These are phyloP conservation scores for Microctenopoma lineatum DNA, from an alignment of 2,797 vertebrate species.

Conservation along the genomic window DNA sequence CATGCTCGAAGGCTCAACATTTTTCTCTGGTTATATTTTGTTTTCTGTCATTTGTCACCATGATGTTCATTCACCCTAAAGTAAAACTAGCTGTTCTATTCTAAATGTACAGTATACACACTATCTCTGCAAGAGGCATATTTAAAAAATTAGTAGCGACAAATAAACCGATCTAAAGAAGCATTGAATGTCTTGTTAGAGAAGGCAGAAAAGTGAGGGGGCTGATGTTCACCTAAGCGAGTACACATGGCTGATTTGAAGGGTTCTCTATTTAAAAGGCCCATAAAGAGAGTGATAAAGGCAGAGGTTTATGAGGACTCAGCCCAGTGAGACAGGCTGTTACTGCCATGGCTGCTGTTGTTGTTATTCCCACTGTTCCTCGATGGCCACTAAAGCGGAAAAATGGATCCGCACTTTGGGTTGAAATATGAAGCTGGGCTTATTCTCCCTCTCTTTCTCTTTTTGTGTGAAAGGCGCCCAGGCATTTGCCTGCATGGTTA, in stretches of 20 bases:
- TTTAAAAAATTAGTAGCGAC: conserved; percentile 35
- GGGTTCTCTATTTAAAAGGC: conserved; percentile 77
- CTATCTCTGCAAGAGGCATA: conserved; percentile 2
- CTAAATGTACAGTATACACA: background rate
- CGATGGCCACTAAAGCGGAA: conserved; percentile 86
- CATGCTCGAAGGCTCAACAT: conserved; percentile 31
- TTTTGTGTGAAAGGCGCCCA: conserved; percentile 83
- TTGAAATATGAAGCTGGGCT: conserved; percentile 84
- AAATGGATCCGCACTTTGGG: conserved; percentile 84
- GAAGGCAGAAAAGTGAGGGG: conserved; percentile 39
- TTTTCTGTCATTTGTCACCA: conserved; percentile 21
- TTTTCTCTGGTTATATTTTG: conserved; percentile 36
- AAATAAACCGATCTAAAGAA: conserved; percentile 24
- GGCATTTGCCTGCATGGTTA: conserved; percentile 83
- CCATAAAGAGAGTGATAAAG: conserved; percentile 83
- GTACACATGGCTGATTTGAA: conserved; percentile 73
- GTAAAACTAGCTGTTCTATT: background rate
- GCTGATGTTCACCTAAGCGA: conserved; percentile 50
- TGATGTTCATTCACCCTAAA: conserved; percentile 1
- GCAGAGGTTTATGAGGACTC: conserved; percentile 80
- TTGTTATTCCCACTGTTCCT: conserved; percentile 85
- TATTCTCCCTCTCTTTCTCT: conserved; percentile 78
- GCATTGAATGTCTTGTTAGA: conserved; percentile 40
- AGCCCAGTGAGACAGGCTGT: conserved; percentile 77
- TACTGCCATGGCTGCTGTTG: conserved; percentile 75